These are phyloP conservation scores for Apistogramma diplotaenia DNA, from an alignment of 2,113 vertebrate species.

Conservation along the genomic window DNA sequence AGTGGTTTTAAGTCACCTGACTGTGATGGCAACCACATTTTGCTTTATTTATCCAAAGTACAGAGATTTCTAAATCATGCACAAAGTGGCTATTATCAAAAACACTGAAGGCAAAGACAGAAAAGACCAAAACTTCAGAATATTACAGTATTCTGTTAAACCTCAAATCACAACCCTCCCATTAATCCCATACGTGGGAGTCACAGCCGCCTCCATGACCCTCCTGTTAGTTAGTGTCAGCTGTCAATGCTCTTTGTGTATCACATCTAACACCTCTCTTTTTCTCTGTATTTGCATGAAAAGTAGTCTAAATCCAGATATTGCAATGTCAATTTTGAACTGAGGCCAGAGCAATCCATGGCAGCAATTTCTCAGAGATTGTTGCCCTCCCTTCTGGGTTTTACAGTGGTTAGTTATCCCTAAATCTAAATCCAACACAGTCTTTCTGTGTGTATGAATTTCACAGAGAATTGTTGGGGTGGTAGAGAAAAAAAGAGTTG, in stretches of 20 bases:
- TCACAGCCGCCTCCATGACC: conserved; percentile 63
- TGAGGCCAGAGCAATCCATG: not conserved
- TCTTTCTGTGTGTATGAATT: not conserved
- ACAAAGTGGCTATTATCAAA: not conserved
- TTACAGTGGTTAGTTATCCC: not conserved
- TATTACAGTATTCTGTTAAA: conserved; percentile 58
- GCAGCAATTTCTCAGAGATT: not conserved
- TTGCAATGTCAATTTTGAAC: not conserved
- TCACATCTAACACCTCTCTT: conserved; percentile 45
- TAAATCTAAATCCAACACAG: not conserved
- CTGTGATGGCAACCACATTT: not conserved
- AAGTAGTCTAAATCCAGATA: not conserved
- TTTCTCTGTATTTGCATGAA: conserved; percentile 46
- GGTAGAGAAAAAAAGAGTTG: conserved; percentile 45
- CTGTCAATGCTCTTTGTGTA: not conserved
- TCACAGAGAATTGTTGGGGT: not conserved
- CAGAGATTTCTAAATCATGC: not conserved
- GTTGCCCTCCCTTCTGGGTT: not conserved
- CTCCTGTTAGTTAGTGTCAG: conserved; percentile 16
- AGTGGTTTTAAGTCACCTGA: not conserved
- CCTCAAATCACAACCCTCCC: conserved; percentile 42
- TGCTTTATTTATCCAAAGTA: not conserved
- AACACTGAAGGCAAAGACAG: conserved; percentile 9
- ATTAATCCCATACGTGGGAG: conserved; percentile 49
- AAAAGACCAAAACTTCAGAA: conserved; percentile 58